Evolutionary conservation across 2,888 invertebrate genomes (phyloP).

Genomic region (Diarsia brunnea): DNA sequence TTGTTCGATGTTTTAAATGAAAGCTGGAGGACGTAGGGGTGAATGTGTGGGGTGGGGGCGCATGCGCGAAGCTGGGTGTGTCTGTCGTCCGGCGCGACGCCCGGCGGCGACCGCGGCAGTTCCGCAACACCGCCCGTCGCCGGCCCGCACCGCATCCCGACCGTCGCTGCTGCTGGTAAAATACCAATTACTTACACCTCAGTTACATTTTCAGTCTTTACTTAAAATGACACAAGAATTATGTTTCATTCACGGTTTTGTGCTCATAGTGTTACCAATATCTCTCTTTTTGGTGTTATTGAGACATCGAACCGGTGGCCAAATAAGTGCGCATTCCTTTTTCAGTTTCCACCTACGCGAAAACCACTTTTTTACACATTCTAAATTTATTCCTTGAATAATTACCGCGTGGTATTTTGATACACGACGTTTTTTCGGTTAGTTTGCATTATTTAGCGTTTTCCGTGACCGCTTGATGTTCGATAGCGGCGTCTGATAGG

Average conservation of each 20-base stretch:
- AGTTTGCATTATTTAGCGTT: slow-evolving; percentile 23
- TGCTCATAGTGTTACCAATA: slow-evolving; percentile 43
- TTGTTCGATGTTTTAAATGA: slow-evolving; percentile 64
- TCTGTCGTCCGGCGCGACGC: slow-evolving; percentile 78
- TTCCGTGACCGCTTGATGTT: slow-evolving; percentile 28
- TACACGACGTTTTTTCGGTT: slow-evolving; percentile 25
- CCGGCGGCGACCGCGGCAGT: slow-evolving; percentile 83
- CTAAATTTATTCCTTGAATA: slow-evolving; percentile 43
- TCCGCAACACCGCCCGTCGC: slow-evolving; percentile 78
- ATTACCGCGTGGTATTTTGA: slow-evolving; percentile 43
- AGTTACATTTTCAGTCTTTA: slow-evolving; percentile 47
- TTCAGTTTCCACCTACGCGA: slow-evolving; percentile 79
- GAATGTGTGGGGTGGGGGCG: slow-evolving; percentile 74
- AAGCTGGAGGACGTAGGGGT: slow-evolving; percentile 68
- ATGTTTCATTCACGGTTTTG: slow-evolving; percentile 25
- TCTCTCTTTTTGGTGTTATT: slow-evolving; percentile 53
- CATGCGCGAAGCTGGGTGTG: slow-evolving; percentile 89
- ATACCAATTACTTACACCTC: slow-evolving; percentile 70
- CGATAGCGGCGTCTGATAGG: slow-evolving; percentile 26
- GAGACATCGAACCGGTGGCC: slow-evolving; percentile 65
- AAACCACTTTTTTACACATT: slow-evolving; percentile 69
- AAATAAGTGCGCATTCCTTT: slow-evolving; percentile 78
- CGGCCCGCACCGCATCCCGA: slow-evolving; percentile 68
- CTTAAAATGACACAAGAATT: slow-evolving; percentile 43
- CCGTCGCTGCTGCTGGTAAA: slow-evolving; percentile 71